These are phyloP conservation scores for Diplazon laetatorius DNA, from an alignment of 2,888 invertebrate species.

Conservation along the genomic window DNA sequence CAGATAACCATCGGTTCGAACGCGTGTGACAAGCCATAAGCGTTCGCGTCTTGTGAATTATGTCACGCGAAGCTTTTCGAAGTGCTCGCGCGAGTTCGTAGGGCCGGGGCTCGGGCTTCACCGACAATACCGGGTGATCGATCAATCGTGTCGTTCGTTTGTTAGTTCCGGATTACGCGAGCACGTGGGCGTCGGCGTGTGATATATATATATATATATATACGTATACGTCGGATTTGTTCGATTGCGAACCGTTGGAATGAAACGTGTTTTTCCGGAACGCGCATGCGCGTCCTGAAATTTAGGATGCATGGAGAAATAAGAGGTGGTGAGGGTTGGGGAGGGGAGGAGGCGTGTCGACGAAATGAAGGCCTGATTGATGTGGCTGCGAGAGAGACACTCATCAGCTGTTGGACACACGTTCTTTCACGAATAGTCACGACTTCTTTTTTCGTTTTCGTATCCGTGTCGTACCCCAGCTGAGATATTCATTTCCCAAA, in stretches of 20 bases:
- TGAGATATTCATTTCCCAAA: too few species aligned
- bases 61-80: slow-evolving; percentile 18
- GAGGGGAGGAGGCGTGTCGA: too few species aligned
- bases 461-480: too few species aligned
- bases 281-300: too few species aligned
- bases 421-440: slow-evolving; percentile 78
- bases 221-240: too few species aligned
- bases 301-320: slow-evolving; percentile 20
- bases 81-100: slow-evolving; percentile 38
- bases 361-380: slow-evolving; percentile 64
- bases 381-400: slow-evolving; percentile 51
- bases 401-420: slow-evolving; percentile 72
- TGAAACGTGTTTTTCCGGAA: background rate
- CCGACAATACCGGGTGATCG: slow-evolving; percentile 64
- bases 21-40: slow-evolving; percentile 2
- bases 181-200: slow-evolving; percentile 40
- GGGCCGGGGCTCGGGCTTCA: too few species aligned
- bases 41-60: slow-evolving; percentile 11
- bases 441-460: too few species aligned
- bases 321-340: too few species aligned
- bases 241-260: slow-evolving; percentile 26
- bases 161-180: slow-evolving; percentile 46
- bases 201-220: too few species aligned
- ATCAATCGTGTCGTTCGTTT: slow-evolving; percentile 63
- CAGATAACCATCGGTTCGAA: background rate